Percentiles rank a stretch among this genome's conserved stretches.
Evolutionary conservation across 2,113 vertebrate species (phyloP).

Genomic region (Pituophis catenifer): DNA sequence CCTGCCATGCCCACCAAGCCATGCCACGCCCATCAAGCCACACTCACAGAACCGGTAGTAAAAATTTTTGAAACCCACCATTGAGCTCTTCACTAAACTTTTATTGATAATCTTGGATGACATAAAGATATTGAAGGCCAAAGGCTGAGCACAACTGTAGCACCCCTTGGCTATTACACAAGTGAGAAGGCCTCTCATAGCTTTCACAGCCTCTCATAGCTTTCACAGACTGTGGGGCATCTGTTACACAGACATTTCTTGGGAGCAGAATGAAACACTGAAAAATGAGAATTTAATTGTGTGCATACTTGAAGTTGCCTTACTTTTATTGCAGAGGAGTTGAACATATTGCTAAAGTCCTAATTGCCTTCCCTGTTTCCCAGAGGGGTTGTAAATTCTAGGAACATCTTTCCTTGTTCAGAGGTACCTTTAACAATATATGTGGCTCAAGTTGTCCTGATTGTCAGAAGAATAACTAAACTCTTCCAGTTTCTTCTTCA

Average conservation of each 20-base stretch:
- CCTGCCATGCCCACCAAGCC: too few species aligned
- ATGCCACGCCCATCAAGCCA: too few species aligned
- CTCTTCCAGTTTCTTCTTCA: neutral
- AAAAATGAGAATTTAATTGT: neutral
- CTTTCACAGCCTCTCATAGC: conserved; percentile 13
- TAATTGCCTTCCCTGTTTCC: neutral
- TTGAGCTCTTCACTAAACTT: neutral
- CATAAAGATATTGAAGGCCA: neutral
- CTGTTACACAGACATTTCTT: conserved; percentile 69
- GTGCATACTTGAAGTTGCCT: neutral
- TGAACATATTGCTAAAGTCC: too few species aligned
- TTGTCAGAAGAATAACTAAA: neutral
- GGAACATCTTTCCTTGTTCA: neutral
- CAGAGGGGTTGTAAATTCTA: neutral
- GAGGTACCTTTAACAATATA: neutral
- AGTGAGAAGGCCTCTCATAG: neutral
- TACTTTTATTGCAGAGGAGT: neutral
- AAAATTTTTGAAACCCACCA: too few species aligned
- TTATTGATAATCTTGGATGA: neutral
- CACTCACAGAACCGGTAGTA: too few species aligned
- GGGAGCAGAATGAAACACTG: conserved; percentile 27
- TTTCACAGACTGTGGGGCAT: conserved; percentile 60
- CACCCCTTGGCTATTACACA: neutral
- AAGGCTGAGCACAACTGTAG: neutral
- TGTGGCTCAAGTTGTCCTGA: neutral